phyloP scores from a whole-genome alignment of 2,888 invertebrate genomes.

The Platerodrilus igneus region DNA sequence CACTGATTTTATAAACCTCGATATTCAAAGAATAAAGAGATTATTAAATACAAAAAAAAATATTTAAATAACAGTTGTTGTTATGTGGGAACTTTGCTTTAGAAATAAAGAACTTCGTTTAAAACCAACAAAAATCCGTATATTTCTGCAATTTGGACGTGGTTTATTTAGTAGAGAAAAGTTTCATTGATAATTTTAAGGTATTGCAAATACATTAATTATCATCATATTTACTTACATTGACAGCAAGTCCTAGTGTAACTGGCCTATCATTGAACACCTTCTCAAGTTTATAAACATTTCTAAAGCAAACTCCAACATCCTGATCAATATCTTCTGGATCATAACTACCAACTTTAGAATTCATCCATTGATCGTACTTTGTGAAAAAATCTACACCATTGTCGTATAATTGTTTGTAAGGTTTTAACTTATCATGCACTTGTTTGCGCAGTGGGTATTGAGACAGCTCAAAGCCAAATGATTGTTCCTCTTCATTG shows the following conservation, averaged over 20 bases:
- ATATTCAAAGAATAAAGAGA: background rate
- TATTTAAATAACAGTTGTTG: too few relatives aligned
- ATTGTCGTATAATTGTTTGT: slow-evolving; percentile 83
- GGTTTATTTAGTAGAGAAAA: too few relatives aligned
- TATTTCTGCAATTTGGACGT: too few relatives aligned
- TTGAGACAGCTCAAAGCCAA: slow-evolving; percentile 81
- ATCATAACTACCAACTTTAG: slow-evolving; percentile 75
- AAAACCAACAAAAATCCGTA: too few relatives aligned
- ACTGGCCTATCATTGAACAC: slow-evolving; percentile 72
- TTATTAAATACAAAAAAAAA: background rate
- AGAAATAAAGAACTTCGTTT: too few relatives aligned
- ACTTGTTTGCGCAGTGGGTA: slow-evolving; percentile 80
- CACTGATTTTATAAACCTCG: too few relatives aligned
- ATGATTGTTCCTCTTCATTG: slow-evolving; percentile 86
- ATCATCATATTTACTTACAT: slow-evolving; percentile 41
- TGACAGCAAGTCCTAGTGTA: slow-evolving; percentile 66
- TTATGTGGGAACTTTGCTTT: too few relatives aligned
- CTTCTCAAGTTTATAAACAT: slow-evolving; percentile 84
- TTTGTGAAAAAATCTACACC: slow-evolving; percentile 80
- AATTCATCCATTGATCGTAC: slow-evolving; percentile 80
- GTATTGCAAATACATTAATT: slow-evolving; percentile 2
- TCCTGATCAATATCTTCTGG: slow-evolving; percentile 86
- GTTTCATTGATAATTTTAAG: too few relatives aligned
- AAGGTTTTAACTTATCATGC: slow-evolving; percentile 78
- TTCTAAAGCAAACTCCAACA: slow-evolving; percentile 63